Conservation (phyloP, 1,140 invertebrate species). For the Oreohelix idahoensis region DNA sequence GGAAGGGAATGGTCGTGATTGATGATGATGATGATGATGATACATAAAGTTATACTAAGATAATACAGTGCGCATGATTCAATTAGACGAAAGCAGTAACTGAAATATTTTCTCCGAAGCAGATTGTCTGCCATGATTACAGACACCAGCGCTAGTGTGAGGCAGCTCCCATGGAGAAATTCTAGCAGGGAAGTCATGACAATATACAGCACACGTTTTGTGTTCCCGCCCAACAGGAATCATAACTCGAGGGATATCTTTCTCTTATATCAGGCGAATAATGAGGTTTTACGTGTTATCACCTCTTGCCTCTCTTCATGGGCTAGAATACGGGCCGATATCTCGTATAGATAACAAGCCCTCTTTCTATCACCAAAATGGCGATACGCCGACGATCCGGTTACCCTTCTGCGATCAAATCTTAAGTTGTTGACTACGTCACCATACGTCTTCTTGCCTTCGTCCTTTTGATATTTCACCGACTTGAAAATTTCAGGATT, state of each 20-base stretch:
- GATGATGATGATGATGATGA: too few species aligned
- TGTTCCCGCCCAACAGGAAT: slow-evolving; percentile 24
- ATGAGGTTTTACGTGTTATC: slow-evolving; percentile 28
- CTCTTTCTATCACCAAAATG: slow-evolving; percentile 32
- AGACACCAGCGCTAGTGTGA: background rate
- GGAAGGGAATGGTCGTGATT: too few species aligned
- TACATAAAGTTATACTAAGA: too few species aligned
- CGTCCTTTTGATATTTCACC: slow-evolving; percentile 29
- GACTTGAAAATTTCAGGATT: slow-evolving; percentile 36
- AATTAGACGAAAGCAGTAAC: too few species aligned
- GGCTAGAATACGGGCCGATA: slow-evolving; percentile 29
- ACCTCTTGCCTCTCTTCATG: slow-evolving; percentile 13
- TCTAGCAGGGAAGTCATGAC: background rate
- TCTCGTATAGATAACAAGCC: slow-evolving; percentile 14
- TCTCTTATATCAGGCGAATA: slow-evolving; percentile 28
- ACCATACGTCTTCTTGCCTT: slow-evolving; percentile 24
- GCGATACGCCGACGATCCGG: slow-evolving; percentile 23
- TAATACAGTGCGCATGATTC: too few species aligned
- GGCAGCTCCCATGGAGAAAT: background rate
- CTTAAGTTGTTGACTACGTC: slow-evolving; percentile 28
- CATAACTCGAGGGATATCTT: slow-evolving; percentile 18
- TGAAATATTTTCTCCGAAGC: background rate
- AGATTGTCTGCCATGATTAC: background rate
- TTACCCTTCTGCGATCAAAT: slow-evolving; percentile 30
- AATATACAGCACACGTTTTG: slow-evolving; percentile 12